Evolutionary conservation across 2,113 vertebrate species (phyloP).

Genomic region (Perccottus glenii): DNA sequence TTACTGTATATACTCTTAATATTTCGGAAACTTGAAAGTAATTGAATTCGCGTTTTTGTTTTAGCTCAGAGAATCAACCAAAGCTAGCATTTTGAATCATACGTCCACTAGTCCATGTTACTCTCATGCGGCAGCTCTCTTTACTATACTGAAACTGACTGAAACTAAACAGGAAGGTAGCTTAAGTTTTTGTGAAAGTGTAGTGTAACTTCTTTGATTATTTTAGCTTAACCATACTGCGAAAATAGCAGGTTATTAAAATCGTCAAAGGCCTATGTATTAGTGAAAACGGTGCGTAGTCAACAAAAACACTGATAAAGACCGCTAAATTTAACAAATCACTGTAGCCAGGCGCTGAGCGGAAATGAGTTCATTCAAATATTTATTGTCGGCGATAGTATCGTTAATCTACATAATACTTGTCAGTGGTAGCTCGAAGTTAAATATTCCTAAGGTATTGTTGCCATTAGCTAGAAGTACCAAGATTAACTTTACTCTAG

Average conservation of each 20-base stretch:
- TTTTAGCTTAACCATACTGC: not conserved
- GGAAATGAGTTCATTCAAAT: constrained; percentile 33
- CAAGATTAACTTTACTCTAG: constrained; percentile 90
- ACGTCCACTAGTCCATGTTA: not conserved
- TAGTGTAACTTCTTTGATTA: not conserved
- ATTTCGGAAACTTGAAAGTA: not conserved
- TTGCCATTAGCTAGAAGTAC: constrained; percentile 88
- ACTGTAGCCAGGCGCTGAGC: not conserved
- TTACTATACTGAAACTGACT: constrained; percentile 20
- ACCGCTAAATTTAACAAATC: not conserved
- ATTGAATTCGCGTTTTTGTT: not conserved
- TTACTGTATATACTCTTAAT: not conserved
- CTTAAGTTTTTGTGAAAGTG: constrained; percentile 12
- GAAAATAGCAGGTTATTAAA: too few relatives aligned
- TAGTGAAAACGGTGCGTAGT: constrained; percentile 10
- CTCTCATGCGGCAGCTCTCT: constrained; percentile 33
- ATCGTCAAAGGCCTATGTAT: not conserved
- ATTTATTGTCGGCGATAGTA: constrained; percentile 5
- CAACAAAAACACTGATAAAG: constrained; percentile 36
- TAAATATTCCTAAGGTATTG: constrained; percentile 92
- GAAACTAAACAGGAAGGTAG: constrained; percentile 29
- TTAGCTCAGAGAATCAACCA: not conserved
- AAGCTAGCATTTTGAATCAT: not conserved
- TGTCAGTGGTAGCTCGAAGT: constrained; percentile 76
- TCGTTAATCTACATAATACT: constrained; percentile 1